Percentiles rank a stretch among this genome's conserved stretches.
These are phyloP conservation scores for Sesia bembeciformis DNA, from an alignment of 2,888 invertebrate genomes.

Conservation along the genomic window DNA sequence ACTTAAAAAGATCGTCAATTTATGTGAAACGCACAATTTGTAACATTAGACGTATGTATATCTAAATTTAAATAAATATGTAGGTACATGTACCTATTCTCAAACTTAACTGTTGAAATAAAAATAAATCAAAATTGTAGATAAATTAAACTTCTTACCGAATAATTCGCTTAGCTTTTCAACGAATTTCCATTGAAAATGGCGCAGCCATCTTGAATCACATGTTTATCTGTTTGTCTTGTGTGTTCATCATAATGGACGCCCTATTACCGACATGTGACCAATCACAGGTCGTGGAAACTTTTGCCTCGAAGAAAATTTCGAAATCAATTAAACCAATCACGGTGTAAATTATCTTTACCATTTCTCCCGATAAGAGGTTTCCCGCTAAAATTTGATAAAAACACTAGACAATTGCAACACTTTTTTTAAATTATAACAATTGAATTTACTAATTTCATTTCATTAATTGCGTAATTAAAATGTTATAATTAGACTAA, in stretches of 20 bases:
- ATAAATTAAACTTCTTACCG: conserved; percentile 36
- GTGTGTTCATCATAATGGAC: conserved; percentile 29
- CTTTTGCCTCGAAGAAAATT: neutral
- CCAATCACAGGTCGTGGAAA: conserved; percentile 46
- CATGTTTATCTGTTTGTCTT: conserved; percentile 55
- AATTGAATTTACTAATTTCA: conserved; percentile 7
- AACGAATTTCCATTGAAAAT: conserved; percentile 33
- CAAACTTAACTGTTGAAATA: conserved; percentile 1
- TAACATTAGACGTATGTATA: too few species aligned
- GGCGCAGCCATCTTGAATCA: conserved; percentile 63
- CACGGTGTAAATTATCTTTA: neutral
- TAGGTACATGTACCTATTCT: neutral
- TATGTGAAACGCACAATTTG: too few species aligned
- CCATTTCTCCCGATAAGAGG: conserved; percentile 2
- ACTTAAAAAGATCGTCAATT: too few species aligned
- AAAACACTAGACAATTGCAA: conserved; percentile 19
- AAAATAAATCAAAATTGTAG: conserved; percentile 7
- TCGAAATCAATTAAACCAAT: neutral
- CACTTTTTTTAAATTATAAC: conserved; percentile 15
- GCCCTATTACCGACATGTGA: conserved; percentile 48
- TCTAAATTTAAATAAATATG: too few species aligned
- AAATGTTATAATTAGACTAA: conserved; percentile 7
- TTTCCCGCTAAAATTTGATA: conserved; percentile 31
- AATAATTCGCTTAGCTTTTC: conserved; percentile 13
- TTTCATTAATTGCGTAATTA: conserved; percentile 12